phyloP scores from a whole-genome alignment of 2,113 vertebrate genomes.

The Hippocampus comes region DNA sequence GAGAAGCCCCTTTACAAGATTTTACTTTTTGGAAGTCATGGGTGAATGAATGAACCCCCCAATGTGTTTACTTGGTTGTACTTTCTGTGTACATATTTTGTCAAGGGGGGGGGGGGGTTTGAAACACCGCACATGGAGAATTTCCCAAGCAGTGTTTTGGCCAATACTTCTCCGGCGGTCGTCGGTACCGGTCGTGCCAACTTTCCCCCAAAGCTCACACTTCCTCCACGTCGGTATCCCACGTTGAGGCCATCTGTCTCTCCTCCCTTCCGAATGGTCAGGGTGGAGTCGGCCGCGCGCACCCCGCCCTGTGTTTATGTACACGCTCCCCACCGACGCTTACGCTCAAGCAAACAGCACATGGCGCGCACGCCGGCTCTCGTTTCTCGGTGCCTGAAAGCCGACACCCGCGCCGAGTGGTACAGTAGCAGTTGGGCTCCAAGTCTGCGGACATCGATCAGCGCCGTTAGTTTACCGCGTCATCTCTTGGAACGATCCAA shows the following conservation, averaged over 20 bases:
- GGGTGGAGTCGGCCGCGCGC: slow-evolving; percentile 61
- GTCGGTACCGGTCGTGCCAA: slow-evolving; percentile 49
- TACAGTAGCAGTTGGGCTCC: slow-evolving; percentile 47
- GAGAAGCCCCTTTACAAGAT: too few relatives aligned
- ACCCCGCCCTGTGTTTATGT: slow-evolving; percentile 25
- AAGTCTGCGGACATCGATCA: slow-evolving; percentile 45
- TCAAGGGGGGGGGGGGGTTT: too few relatives aligned
- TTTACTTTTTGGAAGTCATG: too few relatives aligned
- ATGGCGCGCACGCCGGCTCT: slow-evolving; percentile 44
- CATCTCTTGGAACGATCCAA: too few relatives aligned
- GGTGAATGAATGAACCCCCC: too few relatives aligned
- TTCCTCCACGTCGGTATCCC: slow-evolving; percentile 66
- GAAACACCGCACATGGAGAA: slow-evolving; percentile 20
- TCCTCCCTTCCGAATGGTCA: slow-evolving; percentile 48
- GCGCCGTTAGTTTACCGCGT: slow-evolving; percentile 29
- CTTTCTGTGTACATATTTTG: too few relatives aligned
- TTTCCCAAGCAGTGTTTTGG: slow-evolving; percentile 51
- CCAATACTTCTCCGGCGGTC: slow-evolving; percentile 47
- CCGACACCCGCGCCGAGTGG: slow-evolving; percentile 40
- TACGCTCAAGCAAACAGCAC: slow-evolving; percentile 63
- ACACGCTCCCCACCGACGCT: slow-evolving; percentile 44
- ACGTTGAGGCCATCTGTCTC: slow-evolving; percentile 73
- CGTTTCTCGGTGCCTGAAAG: slow-evolving; percentile 51
- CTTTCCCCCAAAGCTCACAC: slow-evolving; percentile 50
- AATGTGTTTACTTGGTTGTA: too few relatives aligned